Conservation (phyloP, 2,113 vertebrate species). For the Engraulis encrasicolus region DNA sequence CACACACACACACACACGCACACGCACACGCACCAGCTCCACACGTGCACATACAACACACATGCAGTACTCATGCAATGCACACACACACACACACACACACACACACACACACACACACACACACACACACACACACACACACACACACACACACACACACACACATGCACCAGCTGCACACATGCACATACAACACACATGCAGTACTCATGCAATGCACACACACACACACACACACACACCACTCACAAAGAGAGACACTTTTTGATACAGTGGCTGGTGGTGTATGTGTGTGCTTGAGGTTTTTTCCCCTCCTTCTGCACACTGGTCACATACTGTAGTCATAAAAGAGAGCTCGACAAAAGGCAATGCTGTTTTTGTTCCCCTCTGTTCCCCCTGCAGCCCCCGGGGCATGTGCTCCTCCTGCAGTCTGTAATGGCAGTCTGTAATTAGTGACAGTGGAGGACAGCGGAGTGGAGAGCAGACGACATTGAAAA, state of each 20-base stretch:
- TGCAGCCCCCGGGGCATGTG: background rate
- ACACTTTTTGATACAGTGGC: background rate
- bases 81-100: background rate
- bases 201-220: too few relatives aligned
- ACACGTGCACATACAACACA: too few relatives aligned
- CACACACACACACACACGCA: too few relatives aligned
- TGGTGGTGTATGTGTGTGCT: conserved; percentile 2
- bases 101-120: background rate
- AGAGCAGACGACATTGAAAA: background rate
- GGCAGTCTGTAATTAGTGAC: conserved; percentile 20
- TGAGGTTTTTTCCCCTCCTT: background rate
- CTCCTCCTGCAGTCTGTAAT: background rate
- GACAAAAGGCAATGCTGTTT: background rate
- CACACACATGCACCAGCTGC: too few relatives aligned
- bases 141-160: too few relatives aligned
- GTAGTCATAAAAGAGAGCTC: background rate
- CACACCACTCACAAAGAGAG: background rate
- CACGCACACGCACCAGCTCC: too few relatives aligned
- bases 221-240: background rate
- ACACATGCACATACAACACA: too few relatives aligned
- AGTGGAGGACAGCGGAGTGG: background rate
- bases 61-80: too few relatives aligned
- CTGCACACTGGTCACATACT: background rate
- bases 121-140: background rate
- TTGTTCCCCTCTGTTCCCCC: background rate